Percentiles rank a stretch among this genome's conserved stretches.
phyloP scores from a whole-genome alignment of 2,797 vertebrate genomes.

The Dendrocincla fuliginosa region DNA sequence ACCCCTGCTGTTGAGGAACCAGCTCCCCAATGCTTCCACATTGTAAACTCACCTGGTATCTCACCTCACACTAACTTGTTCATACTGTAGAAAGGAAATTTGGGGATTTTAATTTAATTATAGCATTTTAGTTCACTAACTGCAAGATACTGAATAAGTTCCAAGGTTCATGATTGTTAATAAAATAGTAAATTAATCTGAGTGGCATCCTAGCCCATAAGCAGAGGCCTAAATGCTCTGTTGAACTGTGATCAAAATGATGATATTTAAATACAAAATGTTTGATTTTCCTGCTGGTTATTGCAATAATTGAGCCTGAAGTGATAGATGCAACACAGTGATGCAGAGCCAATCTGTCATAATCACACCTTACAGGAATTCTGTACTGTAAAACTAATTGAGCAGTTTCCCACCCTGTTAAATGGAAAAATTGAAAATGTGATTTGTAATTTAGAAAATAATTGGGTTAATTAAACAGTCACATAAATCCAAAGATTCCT shows the following conservation, averaged over 20 bases:
- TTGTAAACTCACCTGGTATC: background rate
- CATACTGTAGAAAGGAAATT: background rate
- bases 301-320: background rate
- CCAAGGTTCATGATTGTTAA: background rate
- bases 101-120: background rate
- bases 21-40: background rate
- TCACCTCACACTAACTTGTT: background rate
- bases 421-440: background rate
- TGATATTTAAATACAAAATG: background rate
- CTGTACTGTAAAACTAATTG: background rate
- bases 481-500: background rate
- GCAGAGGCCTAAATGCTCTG: background rate
- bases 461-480: slow-evolving; percentile 1
- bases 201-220: background rate
- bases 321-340: background rate
- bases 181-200: background rate
- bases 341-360: background rate
- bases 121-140: background rate
- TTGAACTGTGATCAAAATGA: background rate
- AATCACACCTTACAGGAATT: background rate
- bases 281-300: background rate
- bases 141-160: background rate
- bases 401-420: background rate
- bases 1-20: background rate
- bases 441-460: background rate